Base-by-base conservation (phyloP, 1,140 invertebrate species). In the Schlechtendalia chinensis region DNA sequence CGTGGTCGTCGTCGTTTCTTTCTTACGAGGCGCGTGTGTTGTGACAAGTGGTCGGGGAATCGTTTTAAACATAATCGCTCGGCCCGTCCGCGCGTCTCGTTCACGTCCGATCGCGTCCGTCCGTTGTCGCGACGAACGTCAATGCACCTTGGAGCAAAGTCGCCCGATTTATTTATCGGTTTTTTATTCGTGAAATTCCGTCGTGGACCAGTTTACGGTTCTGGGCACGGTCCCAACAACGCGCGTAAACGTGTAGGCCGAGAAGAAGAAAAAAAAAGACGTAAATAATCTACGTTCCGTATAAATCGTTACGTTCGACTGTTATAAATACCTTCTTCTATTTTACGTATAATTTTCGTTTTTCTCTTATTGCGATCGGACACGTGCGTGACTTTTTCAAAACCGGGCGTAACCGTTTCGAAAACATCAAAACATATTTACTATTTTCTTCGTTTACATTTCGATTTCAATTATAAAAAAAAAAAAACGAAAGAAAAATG, bases 41-140 rank as follows among this genome's bases (percentile, higher is more conserved):
- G 39, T 79, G 75, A 79, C 75, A 79, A 79, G 75, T 79, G 75
- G 39, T 77, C 58, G 19, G 39, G 10, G 39, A 53, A 53, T 50
- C 67, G 16, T 24, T 67, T 45, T n/a, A n/a, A n/a, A 45, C n/a
- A 45, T 67, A 17, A 67, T 24, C 22, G 16, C n/a, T 45, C 8
- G 45, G 45, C 11, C 24, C 39, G 4, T 67, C 45, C 63, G n/a
- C n/a, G n/a, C n/a, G n/a, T n/a, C n/a, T n/a, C n/a, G n/a, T n/a
- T n/a, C n/a, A n/a, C n/a, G n/a, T n/a, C n/a, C n/a, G n/a, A n/a
- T n/a, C n/a, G n/a, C n/a, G n/a, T n/a, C n/a, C n/a, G n/a, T n/a
- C n/a, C n/a, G 39, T 45, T 27, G 17, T 17, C 2, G 29, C 8
- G 17, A 29, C 6, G 29, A 63, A 63, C 5, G 6, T 8, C 10